Evolutionary conservation across 2,888 invertebrate species (phyloP), one percentile per base, ranked within the genome.

Genomic region (Cosmopolites sordidus): DNA sequence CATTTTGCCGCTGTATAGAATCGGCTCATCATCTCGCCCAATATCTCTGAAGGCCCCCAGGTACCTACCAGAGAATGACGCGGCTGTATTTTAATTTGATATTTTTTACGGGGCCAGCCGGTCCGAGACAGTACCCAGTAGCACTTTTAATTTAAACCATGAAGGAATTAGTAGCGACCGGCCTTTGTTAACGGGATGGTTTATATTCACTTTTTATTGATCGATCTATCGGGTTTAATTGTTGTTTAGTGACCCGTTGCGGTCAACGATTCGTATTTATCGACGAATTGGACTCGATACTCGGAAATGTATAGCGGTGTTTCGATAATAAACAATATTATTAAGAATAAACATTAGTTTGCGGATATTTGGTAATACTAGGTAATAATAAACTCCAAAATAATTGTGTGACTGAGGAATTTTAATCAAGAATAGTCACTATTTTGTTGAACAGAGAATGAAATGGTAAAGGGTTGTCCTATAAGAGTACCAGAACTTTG

Each of bases 111-210:
- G 41, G 40, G 45, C 48, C 48, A 49, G 18, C 46, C 49, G 43
- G 33, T 18, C 33, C 16, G 22, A 47, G 41, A 17, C 51, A 57
- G 53, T 57, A 57, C 50, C 53, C 57, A 57, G 57, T 57, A 57
- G 57, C 57, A 57, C 53, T 57, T 57, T 57, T 54, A 57, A 54
- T 57, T 57, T 57, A 57, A 53, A 57, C 53, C 57, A 57, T 57
- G 57, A 57, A 57, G 50, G 40, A 53, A 57, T 57, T 57, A 57
- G 48, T 47, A 46, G 27, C 52, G 52, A 53, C 41, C 51, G 40
- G 38, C 52, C 46, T 56, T 56, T 56, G 56, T 56, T 48, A 42
- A 18, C 49, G 43, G 38, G 56, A 56, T 56, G 52, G 47, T 33
- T 46, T 54, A 49, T 38, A 45, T 48, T 47, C 48, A 49, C 14